A percentile compares a stretch with the other conserved stretches of the same genome.
phyloP scores from a whole-genome alignment of 2,113 vertebrate species.

The Microtus pennsylvanicus region DNA sequence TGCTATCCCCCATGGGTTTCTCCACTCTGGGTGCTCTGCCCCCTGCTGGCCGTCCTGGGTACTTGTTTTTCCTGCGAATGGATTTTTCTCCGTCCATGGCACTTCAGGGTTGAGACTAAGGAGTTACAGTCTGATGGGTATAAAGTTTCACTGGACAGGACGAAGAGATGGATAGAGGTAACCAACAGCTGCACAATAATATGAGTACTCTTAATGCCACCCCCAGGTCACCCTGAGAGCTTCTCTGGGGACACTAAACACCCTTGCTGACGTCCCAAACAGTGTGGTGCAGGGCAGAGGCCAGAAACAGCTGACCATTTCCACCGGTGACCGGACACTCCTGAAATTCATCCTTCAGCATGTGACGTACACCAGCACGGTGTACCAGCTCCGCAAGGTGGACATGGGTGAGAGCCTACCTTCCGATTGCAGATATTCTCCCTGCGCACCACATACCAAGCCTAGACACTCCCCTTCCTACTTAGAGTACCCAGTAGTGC shows the following conservation, averaged over 20 bases:
- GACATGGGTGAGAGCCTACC: conserved; percentile 82
- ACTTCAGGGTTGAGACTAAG: neutral
- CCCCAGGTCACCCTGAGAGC: conserved; percentile 82
- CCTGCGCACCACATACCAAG: neutral
- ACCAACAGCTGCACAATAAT: neutral
- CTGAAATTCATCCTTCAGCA: conserved; percentile 83
- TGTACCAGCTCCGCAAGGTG: conserved; percentile 80
- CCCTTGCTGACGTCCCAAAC: conserved; percentile 54
- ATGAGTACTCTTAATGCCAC: neutral
- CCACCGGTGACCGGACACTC: conserved; percentile 60
- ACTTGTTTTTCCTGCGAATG: neutral
- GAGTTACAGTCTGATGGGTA: neutral
- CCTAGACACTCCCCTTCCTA: neutral
- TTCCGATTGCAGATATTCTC: neutral
- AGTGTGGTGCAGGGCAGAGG: conserved; percentile 77
- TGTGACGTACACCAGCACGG: conserved; percentile 84
- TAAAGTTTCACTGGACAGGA: neutral
- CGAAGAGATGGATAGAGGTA: too few species aligned
- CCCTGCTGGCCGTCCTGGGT: conserved; percentile 7
- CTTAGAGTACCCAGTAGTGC: neutral
- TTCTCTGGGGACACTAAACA: conserved; percentile 81
- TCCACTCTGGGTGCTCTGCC: neutral
- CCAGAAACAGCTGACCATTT: conserved; percentile 77
- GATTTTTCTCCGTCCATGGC: neutral
- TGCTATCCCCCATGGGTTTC: too few species aligned